Base-by-base conservation (phyloP, 2,888 invertebrate genomes). In the Noctua janthe region DNA sequence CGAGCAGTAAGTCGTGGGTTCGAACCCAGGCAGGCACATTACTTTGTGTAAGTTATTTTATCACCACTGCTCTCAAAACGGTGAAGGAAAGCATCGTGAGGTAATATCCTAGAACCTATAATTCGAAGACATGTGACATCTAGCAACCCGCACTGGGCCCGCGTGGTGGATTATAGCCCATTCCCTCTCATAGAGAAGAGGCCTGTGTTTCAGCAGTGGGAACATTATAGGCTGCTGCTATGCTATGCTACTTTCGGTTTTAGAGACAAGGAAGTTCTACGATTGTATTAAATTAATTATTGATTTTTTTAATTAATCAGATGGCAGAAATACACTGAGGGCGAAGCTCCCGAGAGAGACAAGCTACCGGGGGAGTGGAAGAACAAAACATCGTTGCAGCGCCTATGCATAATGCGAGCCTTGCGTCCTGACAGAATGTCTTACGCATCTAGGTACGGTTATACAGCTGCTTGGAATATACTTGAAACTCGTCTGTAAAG, bases 341-440 rank as follows among this genome's bases (percentile, higher is more conserved):
- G 98, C 39, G 99, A 99, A 93, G 98, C 98, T 83, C 99, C 99
- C 0, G 99, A 99, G 94, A 98, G 98, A 91, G 99, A 99, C 94
- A 99, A 99, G 94, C 97, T 99, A 88, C 99, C 99, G 0, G 99
- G 99, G 81, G 99, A 99, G 92, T 99, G 99, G 99, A 99, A 99
- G 94, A 98, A 98, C 91, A 99, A 99, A 94, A 97, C 98, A 0
- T 97, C 98, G 0, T 95, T 99, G 71, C 99, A 99, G 93, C 97
- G 98, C 85, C 97, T 99, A 10, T 99, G 99, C 92, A 99, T 99
- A 94, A 98, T 99, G 98, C 97, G 99, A 80, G 99, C 99, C 39
- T 96, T 99, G 75, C 97, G 99, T 71, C 98, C 99, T 0, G 99
- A 99, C 95, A 97, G 99, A 88, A 99, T 99, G 99, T 99, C 99